phyloP scores from a whole-genome alignment of 2,888 invertebrate genomes.

The Mystacides longicornis region DNA sequence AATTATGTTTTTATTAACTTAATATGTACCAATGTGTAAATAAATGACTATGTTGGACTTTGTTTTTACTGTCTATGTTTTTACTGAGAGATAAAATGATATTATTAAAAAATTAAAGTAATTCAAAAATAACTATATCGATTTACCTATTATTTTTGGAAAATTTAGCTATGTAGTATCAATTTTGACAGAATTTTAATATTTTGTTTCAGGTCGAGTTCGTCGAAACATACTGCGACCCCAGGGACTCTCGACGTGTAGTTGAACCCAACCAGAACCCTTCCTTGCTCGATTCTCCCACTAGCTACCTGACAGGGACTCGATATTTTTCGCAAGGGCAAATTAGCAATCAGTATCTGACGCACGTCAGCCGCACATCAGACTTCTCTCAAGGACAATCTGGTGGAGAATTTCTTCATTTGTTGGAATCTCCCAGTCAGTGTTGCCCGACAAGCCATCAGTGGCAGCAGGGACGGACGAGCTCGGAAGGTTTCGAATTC shows the following conservation, averaged over 20 bases:
- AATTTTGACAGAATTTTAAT: no score
- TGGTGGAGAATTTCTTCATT: conserved; percentile 22
- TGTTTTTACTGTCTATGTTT: no score
- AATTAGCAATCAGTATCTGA: not conserved
- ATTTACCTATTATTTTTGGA: no score
- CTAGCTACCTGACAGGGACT: conserved; percentile 32
- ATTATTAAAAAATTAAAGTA: no score
- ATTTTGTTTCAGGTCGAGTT: conserved; percentile 58
- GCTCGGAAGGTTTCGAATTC: conserved; percentile 40
- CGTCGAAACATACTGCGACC: conserved; percentile 67
- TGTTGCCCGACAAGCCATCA: not conserved
- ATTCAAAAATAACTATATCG: no score
- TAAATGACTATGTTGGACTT: no score
- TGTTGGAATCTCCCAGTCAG: not conserved
- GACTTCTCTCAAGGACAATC: not conserved
- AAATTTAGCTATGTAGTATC: no score
- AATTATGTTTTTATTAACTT: no score
- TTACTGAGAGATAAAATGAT: no score
- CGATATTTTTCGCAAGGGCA: conserved; percentile 23
- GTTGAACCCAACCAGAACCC: conserved; percentile 34
- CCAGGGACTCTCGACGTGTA: conserved; percentile 51
- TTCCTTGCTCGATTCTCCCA: conserved; percentile 43
- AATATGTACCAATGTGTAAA: no score
- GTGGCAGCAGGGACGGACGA: conserved; percentile 37
- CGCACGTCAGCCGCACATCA: not conserved